Evolutionary conservation across 92 coral and sea anemone genomes (phyloP).

Genomic region (Desmophyllum pertusum): DNA sequence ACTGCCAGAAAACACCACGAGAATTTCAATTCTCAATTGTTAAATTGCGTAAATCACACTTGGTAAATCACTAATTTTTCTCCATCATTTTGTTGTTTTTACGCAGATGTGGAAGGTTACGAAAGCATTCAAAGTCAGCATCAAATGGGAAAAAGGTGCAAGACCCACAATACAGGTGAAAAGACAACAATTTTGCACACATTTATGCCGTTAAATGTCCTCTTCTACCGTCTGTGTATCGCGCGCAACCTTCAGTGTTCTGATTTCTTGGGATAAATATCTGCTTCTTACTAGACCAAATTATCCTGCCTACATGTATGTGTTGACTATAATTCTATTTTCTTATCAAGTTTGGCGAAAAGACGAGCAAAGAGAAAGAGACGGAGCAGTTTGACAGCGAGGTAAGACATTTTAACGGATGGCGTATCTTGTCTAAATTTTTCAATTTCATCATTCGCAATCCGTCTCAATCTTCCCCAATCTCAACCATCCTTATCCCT

Average conservation of each 20-base stretch:
- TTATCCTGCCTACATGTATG: background rate
- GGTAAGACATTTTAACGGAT: slow-evolving; percentile 44
- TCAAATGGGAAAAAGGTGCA: slow-evolving; percentile 59
- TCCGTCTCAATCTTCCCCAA: no score
- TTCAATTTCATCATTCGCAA: no score
- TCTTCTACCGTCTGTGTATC: background rate
- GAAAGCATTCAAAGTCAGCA: slow-evolving; percentile 73
- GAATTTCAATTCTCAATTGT: no score
- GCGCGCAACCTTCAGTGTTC: background rate
- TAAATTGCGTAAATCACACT: no score
- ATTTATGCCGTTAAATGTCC: background rate
- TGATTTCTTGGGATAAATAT: background rate
- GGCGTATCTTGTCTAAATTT: no score
- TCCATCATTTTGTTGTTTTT: background rate
- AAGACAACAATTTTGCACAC: background rate
- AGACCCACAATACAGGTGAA: slow-evolving; percentile 69
- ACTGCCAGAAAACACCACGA: no score
- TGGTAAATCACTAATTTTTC: background rate
- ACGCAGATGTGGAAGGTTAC: slow-evolving; percentile 75
- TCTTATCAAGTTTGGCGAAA: slow-evolving; percentile 77
- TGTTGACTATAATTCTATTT: background rate
- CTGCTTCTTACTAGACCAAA: background rate
- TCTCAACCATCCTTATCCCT: no score
- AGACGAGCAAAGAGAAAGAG: slow-evolving; percentile 82
- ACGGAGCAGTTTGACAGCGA: slow-evolving; percentile 94